These are phyloP conservation scores for Crenuchus spilurus DNA, from an alignment of 2,797 vertebrate species.

Conservation along the genomic window DNA sequence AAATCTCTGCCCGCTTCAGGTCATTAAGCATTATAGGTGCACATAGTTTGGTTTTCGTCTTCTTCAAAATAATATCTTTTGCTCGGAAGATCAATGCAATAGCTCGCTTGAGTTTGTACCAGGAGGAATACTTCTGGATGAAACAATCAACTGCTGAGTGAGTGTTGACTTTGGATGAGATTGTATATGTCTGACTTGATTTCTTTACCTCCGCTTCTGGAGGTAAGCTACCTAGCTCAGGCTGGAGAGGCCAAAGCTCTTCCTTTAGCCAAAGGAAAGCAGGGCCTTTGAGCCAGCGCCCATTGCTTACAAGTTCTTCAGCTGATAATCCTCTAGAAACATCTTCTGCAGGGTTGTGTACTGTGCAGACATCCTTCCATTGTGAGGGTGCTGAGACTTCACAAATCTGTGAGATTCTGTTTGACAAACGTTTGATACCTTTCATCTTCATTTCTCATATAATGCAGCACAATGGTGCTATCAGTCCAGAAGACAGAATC, in stretches of 20 bases:
- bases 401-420: neutral
- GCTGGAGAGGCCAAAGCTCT: constrained; percentile 19
- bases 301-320: neutral
- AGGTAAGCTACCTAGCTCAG: neutral
- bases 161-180: neutral
- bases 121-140: constrained; percentile 7
- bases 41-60: neutral
- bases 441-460: constrained; percentile 5
- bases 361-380: constrained; percentile 5
- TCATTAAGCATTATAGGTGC: neutral
- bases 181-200: constrained; percentile 10
- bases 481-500: constrained; percentile 20
- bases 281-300: neutral
- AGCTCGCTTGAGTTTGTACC: constrained; percentile 12
- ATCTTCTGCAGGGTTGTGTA: constrained; percentile 3
- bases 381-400: neutral
- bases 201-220: neutral
- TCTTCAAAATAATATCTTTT: neutral
- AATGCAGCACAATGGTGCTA: constrained; percentile 26
- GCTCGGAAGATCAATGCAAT: neutral
- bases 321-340: constrained; percentile 10
- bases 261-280: neutral
- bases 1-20: neutral
- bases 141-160: constrained; percentile 23
- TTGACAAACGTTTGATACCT: constrained; percentile 4